Percentiles rank a stretch among this genome's conserved stretches.
phyloP scores from a whole-genome alignment of 2,113 vertebrate genomes.

The Oncorhynchus nerka region DNA sequence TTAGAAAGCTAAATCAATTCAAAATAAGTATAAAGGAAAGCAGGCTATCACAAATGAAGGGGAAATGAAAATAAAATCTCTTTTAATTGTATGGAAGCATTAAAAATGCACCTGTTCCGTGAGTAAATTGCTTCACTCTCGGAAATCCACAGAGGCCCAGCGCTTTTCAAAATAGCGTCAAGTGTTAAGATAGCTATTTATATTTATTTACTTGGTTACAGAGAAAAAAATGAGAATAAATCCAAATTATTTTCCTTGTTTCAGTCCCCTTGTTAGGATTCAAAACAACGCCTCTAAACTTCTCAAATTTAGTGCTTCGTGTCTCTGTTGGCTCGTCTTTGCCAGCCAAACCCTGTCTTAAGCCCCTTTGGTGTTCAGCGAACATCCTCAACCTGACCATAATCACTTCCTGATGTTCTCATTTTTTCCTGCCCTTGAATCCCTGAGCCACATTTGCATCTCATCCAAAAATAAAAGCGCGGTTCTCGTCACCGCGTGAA shows the following conservation, averaged over 20 bases:
- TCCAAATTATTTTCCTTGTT: constrained; percentile 73
- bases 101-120: constrained; percentile 80
- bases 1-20: constrained; percentile 81
- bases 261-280: constrained; percentile 73
- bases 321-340: constrained; percentile 75
- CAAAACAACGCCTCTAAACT: constrained; percentile 75
- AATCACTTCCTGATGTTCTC: constrained; percentile 69
- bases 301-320: constrained; percentile 69
- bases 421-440: constrained; percentile 62
- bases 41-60: constrained; percentile 63
- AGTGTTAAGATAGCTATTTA: constrained; percentile 78
- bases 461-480: constrained; percentile 71
- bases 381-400: constrained; percentile 68
- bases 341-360: constrained; percentile 74
- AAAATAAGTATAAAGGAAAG: constrained; percentile 76
- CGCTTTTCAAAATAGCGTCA: constrained; percentile 76
- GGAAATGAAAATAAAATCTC: constrained; percentile 68
- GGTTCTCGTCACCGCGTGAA: constrained; percentile 55
- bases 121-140: constrained; percentile 75
- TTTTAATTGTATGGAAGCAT: constrained; percentile 80
- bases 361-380: constrained; percentile 71
- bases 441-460: constrained; percentile 75
- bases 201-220: constrained; percentile 75
- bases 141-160: constrained; percentile 67
- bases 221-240: constrained; percentile 54